Evolutionary conservation across 2,797 vertebrate species (phyloP), one percentile per base, ranked within the genome.

Genomic region (Peromyscus aztecus): DNA sequence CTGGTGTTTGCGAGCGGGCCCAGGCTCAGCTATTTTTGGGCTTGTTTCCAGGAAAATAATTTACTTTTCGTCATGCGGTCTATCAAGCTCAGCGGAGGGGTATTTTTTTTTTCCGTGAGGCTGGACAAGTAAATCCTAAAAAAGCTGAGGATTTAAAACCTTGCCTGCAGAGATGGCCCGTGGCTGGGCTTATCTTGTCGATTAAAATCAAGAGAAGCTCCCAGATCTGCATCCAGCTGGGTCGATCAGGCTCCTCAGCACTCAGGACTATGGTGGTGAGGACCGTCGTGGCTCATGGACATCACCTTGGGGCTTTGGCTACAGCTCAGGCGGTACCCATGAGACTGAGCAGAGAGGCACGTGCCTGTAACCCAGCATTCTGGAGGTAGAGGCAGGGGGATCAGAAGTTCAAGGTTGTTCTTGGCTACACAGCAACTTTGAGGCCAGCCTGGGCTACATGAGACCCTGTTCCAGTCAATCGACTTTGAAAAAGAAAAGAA

Each of bases 11-110:
- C 65, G 0, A 0, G 87, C 92, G 98, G 95, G 91, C 65, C 92
- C 83, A 34, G 96, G 96, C 90, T 76, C 37, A 63, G 98, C 98
- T 98, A 98, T 98, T 98, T 98, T 98, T 95, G 97, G 77, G 83
- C 69, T 94, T 95, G 85, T 92, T 98, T 97, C 97, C 95, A 97
- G 95, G 78, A 96, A 97, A 97, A 97, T 95, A 95, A 97, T 94
- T 97, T 96, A 76, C 63, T 91, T 96, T 98, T 96, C 95, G n/a
- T 91, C 95, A 96, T 95, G 95, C 93, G 95, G 96, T 91, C 93
- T 98, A 97, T 98, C 96, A 98, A 95, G 96, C 93, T 95, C 90
- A 95, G 97, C 71, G 85, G 75, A 97, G 78, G 96, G 95, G 92
- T 93, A 93, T 95, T 96, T 77, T 57, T 82, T 61, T 82, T 61